phyloP scores from a whole-genome alignment of 1,140 invertebrate species.

The Cryptotermes secundus region DNA sequence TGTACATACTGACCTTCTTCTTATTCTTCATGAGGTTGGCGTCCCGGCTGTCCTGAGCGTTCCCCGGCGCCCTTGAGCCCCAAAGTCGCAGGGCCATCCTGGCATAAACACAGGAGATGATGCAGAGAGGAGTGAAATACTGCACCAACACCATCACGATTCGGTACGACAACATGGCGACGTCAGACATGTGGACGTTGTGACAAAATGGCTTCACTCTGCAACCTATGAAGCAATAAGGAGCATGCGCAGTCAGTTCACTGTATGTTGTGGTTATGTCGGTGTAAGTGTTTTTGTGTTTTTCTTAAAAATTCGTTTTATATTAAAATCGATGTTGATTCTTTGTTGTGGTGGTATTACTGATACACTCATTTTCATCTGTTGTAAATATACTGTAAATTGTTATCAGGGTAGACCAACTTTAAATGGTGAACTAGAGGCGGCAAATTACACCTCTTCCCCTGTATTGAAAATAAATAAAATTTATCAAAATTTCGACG shows the following conservation, averaged over 20 bases:
- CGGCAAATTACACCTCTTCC: no score
- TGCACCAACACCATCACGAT: conserved; percentile 60
- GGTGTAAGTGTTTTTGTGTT: no score
- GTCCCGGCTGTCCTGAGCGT: conserved; percentile 70
- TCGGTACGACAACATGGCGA: conserved; percentile 58
- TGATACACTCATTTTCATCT: no score
- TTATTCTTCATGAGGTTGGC: conserved; percentile 76
- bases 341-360: no score
- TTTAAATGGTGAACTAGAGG: no score
- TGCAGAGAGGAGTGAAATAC: conserved; percentile 72
- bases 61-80: conserved; percentile 73
- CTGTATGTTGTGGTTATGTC: no score
- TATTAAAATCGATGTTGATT: no score
- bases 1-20: conserved; percentile 74
- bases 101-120: conserved; percentile 78
- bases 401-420: no score
- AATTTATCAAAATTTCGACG: no score
- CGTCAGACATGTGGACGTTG: conserved; percentile 55
- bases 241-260: background rate
- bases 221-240: background rate
- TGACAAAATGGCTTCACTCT: conserved; percentile 57
- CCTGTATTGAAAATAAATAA: no score
- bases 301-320: no score
- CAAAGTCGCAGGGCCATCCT: conserved; percentile 74
- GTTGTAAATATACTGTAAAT: no score